Conservation (phyloP, 2,797 vertebrate species). For the Glyptemys insculpta region DNA sequence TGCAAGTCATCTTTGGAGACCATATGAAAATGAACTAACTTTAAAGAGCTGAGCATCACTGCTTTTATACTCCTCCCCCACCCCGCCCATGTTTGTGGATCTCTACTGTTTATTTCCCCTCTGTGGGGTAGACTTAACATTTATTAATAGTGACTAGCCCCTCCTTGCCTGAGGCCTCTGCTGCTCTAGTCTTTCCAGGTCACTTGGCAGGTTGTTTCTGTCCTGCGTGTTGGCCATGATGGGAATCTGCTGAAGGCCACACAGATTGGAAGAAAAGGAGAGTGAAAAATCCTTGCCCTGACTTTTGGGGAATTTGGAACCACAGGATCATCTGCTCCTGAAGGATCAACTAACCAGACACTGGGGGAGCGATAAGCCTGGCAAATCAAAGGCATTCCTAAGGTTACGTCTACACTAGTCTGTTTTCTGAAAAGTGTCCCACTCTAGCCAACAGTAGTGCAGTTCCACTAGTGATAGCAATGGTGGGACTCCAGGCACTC, state of each 20-base stretch:
- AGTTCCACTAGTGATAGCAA: not conserved
- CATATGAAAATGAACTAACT: not conserved
- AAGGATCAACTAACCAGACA: not conserved
- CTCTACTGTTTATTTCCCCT: not conserved
- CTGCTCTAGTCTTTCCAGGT: not conserved
- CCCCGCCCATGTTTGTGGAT: not conserved
- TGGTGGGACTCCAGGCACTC: not conserved
- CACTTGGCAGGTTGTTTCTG: not conserved
- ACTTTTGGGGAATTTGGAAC: not conserved
- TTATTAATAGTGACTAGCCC: not conserved
- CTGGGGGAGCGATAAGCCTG: not conserved
- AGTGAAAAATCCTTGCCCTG: not conserved
- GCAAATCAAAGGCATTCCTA: not conserved
- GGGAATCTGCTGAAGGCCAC: not conserved
- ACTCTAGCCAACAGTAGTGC: not conserved
- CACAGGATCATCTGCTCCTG: not conserved
- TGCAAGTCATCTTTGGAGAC: not conserved
- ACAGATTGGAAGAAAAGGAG: not conserved
- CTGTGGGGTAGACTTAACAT: not conserved
- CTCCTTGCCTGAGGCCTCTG: not conserved
- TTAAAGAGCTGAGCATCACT: not conserved
- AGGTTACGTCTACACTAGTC: not conserved
- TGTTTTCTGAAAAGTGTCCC: not conserved
- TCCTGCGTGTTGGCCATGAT: not conserved
- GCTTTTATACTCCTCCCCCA: not conserved